Evolutionary conservation across 2,113 vertebrate genomes (phyloP), one percentile per base, ranked within the genome.

Genomic region (Rafetus swinhoei): DNA sequence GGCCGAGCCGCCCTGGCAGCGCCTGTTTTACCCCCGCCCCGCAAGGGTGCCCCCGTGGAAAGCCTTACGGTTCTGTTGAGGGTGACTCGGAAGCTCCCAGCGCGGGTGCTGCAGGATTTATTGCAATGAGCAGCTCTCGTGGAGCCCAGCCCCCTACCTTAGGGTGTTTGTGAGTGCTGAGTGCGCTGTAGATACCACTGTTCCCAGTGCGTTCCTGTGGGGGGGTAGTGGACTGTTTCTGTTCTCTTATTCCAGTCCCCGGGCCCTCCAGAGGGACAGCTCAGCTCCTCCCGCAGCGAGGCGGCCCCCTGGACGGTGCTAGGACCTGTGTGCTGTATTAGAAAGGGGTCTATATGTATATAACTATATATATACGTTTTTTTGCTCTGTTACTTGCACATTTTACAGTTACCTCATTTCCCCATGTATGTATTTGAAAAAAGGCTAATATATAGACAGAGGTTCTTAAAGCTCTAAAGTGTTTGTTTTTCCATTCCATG

Each of bases 361-460:
- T 84, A 95, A 94, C 97, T 95, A 97, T 97, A 97, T 97, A 98
- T 97, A 97, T 98, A 97, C 97, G 96, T 98, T 97, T 96, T 99
- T 99, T 97, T 99, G 99, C 98, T 99, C 99, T 99, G 99, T 99
- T 99, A 99, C 99, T 99, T 99, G 99, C 99, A 99, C 99, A 99
- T 99, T 99, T 98, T 99, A 99, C 99, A 99, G 99, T 99, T 99
- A 99, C 99, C 99, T 99, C 99, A 99, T 99, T 99, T 99, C 98
- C 99, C 99, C 99, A 99, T 99, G 99, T 99, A 99, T 99, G 99
- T 99, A 99, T 99, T 99, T 99, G 98, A 99, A 98, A 97, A 99
- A 99, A 99, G 99, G 98, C 98, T 99, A 99, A 99, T 99, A 99
- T 99, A 99, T 99, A 99, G 98, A 99, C 99, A 99, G 98, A 99